Base-by-base conservation (phyloP, 92 coral and sea anemone genomes). In the Palythoa grandiflora region DNA sequence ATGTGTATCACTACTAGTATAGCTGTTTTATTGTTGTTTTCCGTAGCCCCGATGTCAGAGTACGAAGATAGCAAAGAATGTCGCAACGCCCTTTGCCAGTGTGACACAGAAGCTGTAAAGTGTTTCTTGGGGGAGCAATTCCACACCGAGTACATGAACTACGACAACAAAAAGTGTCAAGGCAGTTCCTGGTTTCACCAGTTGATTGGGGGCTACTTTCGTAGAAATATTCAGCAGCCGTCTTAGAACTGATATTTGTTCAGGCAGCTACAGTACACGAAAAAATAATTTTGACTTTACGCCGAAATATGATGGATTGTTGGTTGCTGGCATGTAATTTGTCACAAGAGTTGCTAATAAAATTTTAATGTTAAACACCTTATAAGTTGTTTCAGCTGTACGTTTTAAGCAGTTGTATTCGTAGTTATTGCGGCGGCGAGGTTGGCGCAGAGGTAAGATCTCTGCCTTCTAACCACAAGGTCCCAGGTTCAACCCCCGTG, bases 41-140 rank as follows among this genome's bases (percentile, higher is more conserved):
- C 28, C 38, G 13, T 40, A 80, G 85, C 74, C 39, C 85, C 85
- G 16, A 60, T 15, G 8, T 80, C 85, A 12, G 38, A n/a, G 57
- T 60, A 80, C 74, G 9, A 60, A 12, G 19, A 38, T 35, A 16
- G 19, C 10, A 14, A 13, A 20, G 17, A 40, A 1, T 80, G 85
- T 12, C 85, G 85, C 53, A 12, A 60, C 12, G 73, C 85, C 3
- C 57, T 80, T n/a, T 80, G 85, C 19, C 52, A 17, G 73, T 80
- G 85, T 47, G 85, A 80, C 71, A 40, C 73, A 80, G 19, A 55
- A 20, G 85, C 85, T 20, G 72, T 80, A 28, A 80, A 80, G 17
- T 80, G 85, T 63, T 80, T 80, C 73, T 80, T 61, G 73, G 28
- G 57, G 0, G 55, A 80, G 17, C 61, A 36, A 6, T 80, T 80